Evolutionary conservation across 2,113 vertebrate genomes (phyloP).

Genomic region (Tenrec ecaudatus): DNA sequence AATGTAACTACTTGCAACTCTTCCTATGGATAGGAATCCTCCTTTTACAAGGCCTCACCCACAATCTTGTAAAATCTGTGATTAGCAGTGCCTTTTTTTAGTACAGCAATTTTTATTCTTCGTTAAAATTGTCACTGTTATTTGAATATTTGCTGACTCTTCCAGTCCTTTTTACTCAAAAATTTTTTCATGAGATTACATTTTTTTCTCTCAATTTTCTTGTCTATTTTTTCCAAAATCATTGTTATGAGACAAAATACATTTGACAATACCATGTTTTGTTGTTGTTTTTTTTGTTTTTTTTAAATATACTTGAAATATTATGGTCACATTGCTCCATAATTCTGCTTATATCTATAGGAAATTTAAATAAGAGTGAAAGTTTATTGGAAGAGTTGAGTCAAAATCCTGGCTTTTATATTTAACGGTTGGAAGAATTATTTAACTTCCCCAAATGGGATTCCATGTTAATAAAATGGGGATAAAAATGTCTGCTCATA

Average conservation of each 20-base stretch:
- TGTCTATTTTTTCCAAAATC: neutral
- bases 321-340: neutral
- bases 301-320: neutral
- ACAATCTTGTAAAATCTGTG: neutral
- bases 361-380: constrained; percentile 28
- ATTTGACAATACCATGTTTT: neutral
- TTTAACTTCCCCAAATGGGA: neutral
- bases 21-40: neutral
- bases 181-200: neutral
- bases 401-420: neutral
- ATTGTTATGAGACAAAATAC: neutral
- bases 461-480: neutral
- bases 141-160: neutral
- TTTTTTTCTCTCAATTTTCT: constrained; percentile 2
- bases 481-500: neutral
- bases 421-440: constrained; percentile 8
- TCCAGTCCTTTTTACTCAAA: neutral
- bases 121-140: neutral
- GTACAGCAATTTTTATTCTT: neutral
- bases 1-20: neutral
- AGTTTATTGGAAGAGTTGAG: neutral
- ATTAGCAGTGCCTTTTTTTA: neutral
- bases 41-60: neutral
- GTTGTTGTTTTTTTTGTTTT: neutral
- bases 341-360: neutral